Base-by-base conservation (phyloP, 1,140 invertebrate species). In the Ditylenchus dipsaci region DNA sequence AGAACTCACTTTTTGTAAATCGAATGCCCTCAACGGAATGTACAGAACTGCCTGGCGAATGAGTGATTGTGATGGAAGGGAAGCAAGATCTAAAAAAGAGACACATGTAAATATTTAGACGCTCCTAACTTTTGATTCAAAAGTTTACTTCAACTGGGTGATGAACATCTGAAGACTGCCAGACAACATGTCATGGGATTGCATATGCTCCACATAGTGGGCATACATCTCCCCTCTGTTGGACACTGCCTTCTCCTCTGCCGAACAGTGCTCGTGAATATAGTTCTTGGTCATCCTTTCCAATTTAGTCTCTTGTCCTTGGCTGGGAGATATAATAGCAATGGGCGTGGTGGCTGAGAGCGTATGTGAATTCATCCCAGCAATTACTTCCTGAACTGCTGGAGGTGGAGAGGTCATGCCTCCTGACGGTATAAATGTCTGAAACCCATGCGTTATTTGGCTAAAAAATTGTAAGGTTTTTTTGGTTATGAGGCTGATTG, bases 351-450 rank as follows among this genome's bases (percentile, higher is more conserved):
- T 30, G n/a, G 19, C 21, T 29, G 59, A 19, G 26, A 29, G 17
- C 3, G 3, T 53, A 8, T 21, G n/a, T 5, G 49, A 53, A 38
- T 38, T 38, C 33, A 5, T 11, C 3, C 3, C 33, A 5, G 49
- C n/a, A 3, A 53, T 65, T 19, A 67, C 21, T 26, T 64, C 38
- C 27, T 67, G 53, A 42, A 67, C 53, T 33, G 78, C 38, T 53
- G 42, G 26, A 45, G 68, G 21, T 67, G 88, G 89, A 42, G 33
- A 26, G 0, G 72, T 65, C n/a, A 65, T 72, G 64, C 21, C 27
- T 43, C 29, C 19, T 56, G 56, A 42, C 38, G 65, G 27, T 29
- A 21, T 17, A 53, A 53, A 53, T 8, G n/a, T 53, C 33, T 38
- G 33, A 38, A 38, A 38, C n/a, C n/a, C n/a, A n/a, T n/a, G n/a